These are phyloP conservation scores for Xenopus petersii DNA, from an alignment of 2,797 vertebrate species.

Conservation along the genomic window DNA sequence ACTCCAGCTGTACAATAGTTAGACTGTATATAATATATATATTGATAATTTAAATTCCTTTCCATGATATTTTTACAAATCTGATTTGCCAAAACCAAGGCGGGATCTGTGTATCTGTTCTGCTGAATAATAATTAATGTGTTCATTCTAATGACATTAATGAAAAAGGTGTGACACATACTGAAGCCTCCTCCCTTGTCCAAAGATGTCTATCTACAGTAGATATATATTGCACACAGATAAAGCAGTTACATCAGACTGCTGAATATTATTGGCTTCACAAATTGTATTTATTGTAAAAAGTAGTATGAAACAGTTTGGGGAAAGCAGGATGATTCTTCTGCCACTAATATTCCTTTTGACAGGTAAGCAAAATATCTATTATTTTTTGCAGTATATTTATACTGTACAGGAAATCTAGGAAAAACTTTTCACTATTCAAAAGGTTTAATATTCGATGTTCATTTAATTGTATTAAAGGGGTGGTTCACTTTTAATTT, in stretches of 20 bases:
- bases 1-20: too few species aligned
- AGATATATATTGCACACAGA: background rate
- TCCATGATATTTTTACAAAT: too few species aligned
- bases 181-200: background rate
- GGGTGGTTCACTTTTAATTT: too few species aligned
- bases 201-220: background rate
- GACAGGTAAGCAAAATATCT: background rate
- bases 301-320: background rate
- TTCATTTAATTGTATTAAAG: too few species aligned
- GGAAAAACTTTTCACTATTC: too few species aligned
- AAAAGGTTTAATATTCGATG: too few species aligned
- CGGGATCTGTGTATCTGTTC: background rate
- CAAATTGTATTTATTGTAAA: background rate
- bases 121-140: background rate
- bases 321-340: background rate
- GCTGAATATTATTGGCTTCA: too few species aligned
- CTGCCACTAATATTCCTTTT: background rate
- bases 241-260: too few species aligned
- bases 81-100: background rate
- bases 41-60: too few species aligned
- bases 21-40: too few species aligned
- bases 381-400: background rate
- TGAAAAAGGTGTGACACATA: background rate
- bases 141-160: background rate
- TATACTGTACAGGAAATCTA: too few species aligned